Base-by-base conservation (phyloP, 2,797 vertebrate species). In the Gambusia yucatana region DNA sequence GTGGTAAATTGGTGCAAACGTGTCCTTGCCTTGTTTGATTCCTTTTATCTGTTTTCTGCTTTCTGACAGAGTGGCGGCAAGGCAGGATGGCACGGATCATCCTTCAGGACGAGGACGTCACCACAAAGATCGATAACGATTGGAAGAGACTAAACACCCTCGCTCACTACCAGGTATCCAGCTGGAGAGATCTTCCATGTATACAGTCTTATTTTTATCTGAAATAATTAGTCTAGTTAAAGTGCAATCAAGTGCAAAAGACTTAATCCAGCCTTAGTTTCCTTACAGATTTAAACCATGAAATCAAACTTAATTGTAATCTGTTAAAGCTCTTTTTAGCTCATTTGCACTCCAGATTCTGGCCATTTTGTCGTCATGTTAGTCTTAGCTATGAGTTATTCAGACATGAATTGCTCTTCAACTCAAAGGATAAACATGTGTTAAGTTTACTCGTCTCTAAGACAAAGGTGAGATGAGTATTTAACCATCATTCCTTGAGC, bases 41-140 rank as follows among this genome's bases (percentile, higher is more conserved):
- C 13, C 4, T 16, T 75, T 11, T 9, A 2, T 36, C 2, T 81
- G 10, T 76, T 47, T 59, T 3, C 77, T 28, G 41, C 28, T 76
- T 73, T 85, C 41, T 92, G 47, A 77, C 91, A 99, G 98, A 99
- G 88, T 99, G 98, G 98, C 96, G 98, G 13, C 98, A 99, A 91
- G 98, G 98, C 61, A 96, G 98, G 85, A 98, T 99, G 97, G 98
- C 98, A 0, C 95, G 98, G 63, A 98, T 99, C 93, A 99, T 99
- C 87, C 97, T 99, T 22, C 98, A 99, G 92, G 98, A 99, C 0
- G 98, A 99, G 87, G 98, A 99, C 0, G 97, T 99, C 84, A 99
- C 98, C 84, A 99, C 98, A 0, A 99, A 99, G 93, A 99, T 99
- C 0, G 98, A 99, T 95, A 99, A 99, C 0, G 98, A 99, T 94